Percentiles rank a stretch among this genome's conserved stretches.
Evolutionary conservation across 2,113 vertebrate genomes (phyloP).

Genomic region (Platichthys flesus): DNA sequence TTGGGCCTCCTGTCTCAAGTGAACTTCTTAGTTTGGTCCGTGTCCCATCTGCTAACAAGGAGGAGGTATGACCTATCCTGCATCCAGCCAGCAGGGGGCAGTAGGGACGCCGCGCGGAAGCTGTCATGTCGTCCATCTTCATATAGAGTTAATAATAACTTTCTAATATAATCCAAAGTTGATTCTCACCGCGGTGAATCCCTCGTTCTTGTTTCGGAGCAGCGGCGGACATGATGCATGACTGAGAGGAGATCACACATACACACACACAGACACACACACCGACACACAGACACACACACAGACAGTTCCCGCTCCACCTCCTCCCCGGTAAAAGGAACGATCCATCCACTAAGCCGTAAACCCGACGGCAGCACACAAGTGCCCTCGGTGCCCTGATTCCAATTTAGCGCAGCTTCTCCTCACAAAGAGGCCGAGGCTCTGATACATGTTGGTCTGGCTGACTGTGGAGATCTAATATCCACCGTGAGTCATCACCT

Average conservation of each 20-base stretch:
- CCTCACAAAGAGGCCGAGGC: conserved; percentile 51
- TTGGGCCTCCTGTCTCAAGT: too few relatives aligned
- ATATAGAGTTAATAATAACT: too few relatives aligned
- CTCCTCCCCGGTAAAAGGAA: conserved; percentile 49
- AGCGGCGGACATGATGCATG: too few relatives aligned
- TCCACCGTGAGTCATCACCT: conserved; percentile 64
- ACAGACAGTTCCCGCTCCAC: background rate
- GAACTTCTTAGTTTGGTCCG: too few relatives aligned
- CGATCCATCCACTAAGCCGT: conserved; percentile 41
- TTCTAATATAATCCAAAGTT: too few relatives aligned
- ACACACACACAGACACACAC: background rate
- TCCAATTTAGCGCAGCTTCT: conserved; percentile 58
- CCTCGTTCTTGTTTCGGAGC: too few relatives aligned
- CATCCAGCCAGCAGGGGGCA: too few relatives aligned
- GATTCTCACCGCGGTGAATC: too few relatives aligned
- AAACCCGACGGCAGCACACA: conserved; percentile 31
- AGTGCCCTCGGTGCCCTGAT: conserved; percentile 38
- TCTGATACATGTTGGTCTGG: conserved; percentile 56
- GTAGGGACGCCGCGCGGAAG: too few relatives aligned
- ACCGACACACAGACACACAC: background rate
- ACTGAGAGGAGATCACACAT: background rate
- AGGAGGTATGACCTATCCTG: too few relatives aligned
- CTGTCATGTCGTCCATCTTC: too few relatives aligned
- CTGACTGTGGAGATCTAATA: conserved; percentile 62
- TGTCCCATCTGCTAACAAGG: too few relatives aligned